Evolutionary conservation across 2,113 vertebrate species (phyloP).

Genomic region (Balaeniceps rex): DNA sequence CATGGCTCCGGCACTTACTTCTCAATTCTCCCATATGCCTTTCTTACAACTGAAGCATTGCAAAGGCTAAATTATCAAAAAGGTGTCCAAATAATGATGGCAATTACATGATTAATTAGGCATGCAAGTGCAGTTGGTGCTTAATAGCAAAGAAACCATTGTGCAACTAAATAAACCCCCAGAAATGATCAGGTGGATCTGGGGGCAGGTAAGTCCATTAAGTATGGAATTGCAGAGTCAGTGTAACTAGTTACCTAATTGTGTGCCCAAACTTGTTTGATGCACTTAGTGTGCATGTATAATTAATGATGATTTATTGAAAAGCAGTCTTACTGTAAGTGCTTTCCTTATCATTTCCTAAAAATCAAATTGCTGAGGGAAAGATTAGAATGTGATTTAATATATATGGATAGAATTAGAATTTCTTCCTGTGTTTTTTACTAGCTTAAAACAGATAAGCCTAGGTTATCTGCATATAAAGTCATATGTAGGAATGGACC

Average conservation of each 20-base stretch:
- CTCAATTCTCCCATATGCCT: background rate
- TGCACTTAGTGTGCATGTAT: background rate
- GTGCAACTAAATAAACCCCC: background rate
- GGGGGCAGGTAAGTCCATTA: background rate
- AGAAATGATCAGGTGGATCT: background rate
- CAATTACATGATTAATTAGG: slow-evolving; percentile 65
- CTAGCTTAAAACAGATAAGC: background rate
- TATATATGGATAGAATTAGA: background rate
- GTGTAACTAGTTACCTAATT: slow-evolving; percentile 62
- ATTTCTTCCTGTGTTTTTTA: background rate
- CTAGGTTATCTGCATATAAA: background rate
- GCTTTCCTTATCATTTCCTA: slow-evolving; percentile 28
- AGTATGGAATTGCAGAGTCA: slow-evolving; percentile 31
- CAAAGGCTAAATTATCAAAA: slow-evolving; percentile 41
- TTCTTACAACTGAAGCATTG: background rate
- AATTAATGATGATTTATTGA: slow-evolving; percentile 67
- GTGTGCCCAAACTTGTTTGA: slow-evolving; percentile 30
- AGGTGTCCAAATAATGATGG: slow-evolving; percentile 49
- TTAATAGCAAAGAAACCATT: background rate
- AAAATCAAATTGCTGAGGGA: slow-evolving; percentile 22
- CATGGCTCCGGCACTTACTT: background rate
- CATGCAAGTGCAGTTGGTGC: slow-evolving; percentile 35
- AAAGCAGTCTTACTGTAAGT: background rate
- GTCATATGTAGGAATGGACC: background rate
- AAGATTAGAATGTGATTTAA: background rate